Evolutionary conservation across 2,888 invertebrate genomes (phyloP).

Genomic region (Ectemnius lituratus): DNA sequence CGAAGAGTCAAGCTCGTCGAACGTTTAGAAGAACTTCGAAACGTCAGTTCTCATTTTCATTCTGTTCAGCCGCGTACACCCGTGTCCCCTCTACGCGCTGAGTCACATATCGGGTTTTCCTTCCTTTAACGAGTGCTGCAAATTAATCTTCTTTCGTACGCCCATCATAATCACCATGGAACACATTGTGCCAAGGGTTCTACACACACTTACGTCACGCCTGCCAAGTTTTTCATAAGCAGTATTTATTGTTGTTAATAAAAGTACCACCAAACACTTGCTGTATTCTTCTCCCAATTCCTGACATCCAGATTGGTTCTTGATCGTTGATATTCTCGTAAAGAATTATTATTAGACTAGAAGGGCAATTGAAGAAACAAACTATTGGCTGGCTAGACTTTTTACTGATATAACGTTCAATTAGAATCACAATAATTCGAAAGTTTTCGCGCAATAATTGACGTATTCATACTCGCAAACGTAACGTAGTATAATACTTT

Average conservation of each 20-base stretch:
- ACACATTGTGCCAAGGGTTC: slow-evolving; percentile 37
- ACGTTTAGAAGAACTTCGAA: slow-evolving; percentile 17
- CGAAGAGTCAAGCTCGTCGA: slow-evolving; percentile 21
- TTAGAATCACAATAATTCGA: slow-evolving; percentile 63
- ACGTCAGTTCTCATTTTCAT: slow-evolving; percentile 15
- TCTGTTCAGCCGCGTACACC: slow-evolving; percentile 10
- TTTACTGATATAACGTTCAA: slow-evolving; percentile 64
- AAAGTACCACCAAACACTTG: slow-evolving; percentile 55
- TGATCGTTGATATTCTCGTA: background rate
- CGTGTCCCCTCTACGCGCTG: background rate
- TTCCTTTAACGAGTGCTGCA: slow-evolving; percentile 31
- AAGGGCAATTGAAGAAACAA: background rate
- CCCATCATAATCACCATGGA: slow-evolving; percentile 33
- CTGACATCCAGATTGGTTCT: background rate
- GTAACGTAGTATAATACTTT: slow-evolving; percentile 60
- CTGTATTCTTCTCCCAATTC: background rate
- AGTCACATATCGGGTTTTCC: slow-evolving; percentile 10
- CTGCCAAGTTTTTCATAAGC: slow-evolving; percentile 66
- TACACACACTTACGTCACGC: slow-evolving; percentile 47
- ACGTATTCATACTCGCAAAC: slow-evolving; percentile 64
- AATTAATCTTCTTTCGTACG: slow-evolving; percentile 34
- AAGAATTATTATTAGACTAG: background rate
- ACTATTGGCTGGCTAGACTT: slow-evolving; percentile 52
- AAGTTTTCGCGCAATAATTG: slow-evolving; percentile 60
- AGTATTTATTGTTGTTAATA: slow-evolving; percentile 75